phyloP scores from a whole-genome alignment of 2,797 vertebrate species.

The Phyllotis vaccarum region DNA sequence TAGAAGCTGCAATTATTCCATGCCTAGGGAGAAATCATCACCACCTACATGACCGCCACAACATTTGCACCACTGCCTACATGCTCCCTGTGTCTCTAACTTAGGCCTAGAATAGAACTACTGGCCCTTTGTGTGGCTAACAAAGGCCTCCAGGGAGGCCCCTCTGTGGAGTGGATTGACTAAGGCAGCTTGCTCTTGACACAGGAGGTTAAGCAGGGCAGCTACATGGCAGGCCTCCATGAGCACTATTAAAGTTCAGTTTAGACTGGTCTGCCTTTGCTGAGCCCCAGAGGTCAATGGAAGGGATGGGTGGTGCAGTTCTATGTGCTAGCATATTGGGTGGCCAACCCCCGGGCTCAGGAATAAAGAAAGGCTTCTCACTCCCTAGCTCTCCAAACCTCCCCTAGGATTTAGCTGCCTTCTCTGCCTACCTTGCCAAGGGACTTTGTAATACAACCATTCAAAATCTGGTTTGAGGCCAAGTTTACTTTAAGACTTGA shows the following conservation, averaged over 20 bases:
- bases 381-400: not conserved
- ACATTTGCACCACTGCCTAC: not conserved
- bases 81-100: not conserved
- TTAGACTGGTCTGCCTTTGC: not conserved
- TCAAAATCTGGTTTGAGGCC: not conserved
- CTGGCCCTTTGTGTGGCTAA: not conserved
- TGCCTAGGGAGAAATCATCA: not conserved
- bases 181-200: not conserved
- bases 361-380: not conserved
- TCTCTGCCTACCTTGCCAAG: not conserved
- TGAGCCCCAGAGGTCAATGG: not conserved
- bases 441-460: not conserved
- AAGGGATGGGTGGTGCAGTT: not conserved
- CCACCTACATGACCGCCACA: fast-evolving
- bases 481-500: not conserved
- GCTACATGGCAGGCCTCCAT: not conserved
- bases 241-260: not conserved
- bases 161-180: not conserved
- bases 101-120: not conserved
- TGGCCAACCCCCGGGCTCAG: not conserved
- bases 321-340: not conserved
- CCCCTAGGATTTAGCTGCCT: not conserved
- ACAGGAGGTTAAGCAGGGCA: not conserved
- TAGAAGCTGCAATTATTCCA: not conserved
- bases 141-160: not conserved